Evolutionary conservation across 2,888 invertebrate species (phyloP).

Genomic region (Aproaerema taeniolella): DNA sequence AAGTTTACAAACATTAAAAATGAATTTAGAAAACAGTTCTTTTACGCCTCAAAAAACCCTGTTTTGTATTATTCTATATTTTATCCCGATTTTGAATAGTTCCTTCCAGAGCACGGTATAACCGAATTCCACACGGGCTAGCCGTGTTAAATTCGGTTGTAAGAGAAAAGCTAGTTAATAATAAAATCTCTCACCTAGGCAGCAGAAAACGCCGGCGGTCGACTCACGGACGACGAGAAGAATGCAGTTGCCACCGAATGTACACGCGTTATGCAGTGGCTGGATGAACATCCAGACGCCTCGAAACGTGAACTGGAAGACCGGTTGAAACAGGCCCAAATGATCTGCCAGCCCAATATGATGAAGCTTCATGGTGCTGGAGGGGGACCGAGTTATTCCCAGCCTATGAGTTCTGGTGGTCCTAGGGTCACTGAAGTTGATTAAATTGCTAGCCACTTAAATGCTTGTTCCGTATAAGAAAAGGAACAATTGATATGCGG

Average conservation of each 20-base stretch:
- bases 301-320: conserved; percentile 87
- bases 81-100: too few species aligned
- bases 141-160: too few species aligned
- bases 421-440: conserved; percentile 86
- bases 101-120: too few species aligned
- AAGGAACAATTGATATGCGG: too few species aligned
- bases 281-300: conserved; percentile 87
- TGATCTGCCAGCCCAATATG: conserved; percentile 87
- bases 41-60: too few species aligned
- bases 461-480: too few species aligned
- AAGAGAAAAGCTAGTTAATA: too few species aligned
- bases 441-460: too few species aligned
- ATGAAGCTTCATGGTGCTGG: conserved; percentile 84
- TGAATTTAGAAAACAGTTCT: too few species aligned
- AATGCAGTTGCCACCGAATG: conserved; percentile 82
- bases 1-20: too few species aligned
- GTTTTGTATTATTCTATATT: too few species aligned
- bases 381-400: conserved; percentile 45
- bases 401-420: conserved; percentile 56
- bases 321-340: conserved; percentile 85
- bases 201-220: conserved; percentile 79
- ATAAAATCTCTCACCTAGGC: background rate
- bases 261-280: conserved; percentile 84
- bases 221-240: conserved; percentile 84
- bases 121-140: too few species aligned